Base-by-base conservation (phyloP, 2,113 vertebrate genomes). In the Mohoua ochrocephala region DNA sequence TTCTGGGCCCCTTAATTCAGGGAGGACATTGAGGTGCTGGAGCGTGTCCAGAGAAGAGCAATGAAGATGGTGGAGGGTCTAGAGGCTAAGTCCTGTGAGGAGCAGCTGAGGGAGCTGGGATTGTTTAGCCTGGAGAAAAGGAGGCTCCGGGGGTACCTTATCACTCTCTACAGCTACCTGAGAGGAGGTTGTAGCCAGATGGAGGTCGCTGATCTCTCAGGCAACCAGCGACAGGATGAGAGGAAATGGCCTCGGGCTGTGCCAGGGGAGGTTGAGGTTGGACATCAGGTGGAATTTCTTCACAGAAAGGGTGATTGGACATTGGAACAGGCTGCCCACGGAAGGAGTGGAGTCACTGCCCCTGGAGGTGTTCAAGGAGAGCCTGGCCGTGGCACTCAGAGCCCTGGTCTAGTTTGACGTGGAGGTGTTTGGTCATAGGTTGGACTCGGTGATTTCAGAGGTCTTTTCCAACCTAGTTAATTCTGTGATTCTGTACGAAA, bases 101-200 rank as follows among this genome's bases (percentile, higher is more conserved):
- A 53, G 39, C 22, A 78, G 33, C 33, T 60, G 54, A 60, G 21
- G 13, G 39, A 77, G 11, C 39, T 60, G 10, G 5, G 8, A 11
- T 60, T 52, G 22, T 87, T 69, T 18, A 52, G 45, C 27, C 45
- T 68, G 12, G 45, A 87, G 63, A 10, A 77, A 53, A 68, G 9
- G 73, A 69, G 12, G 17, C 27, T 60, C 0, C 0, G 9, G 16
- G 10, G 11, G 2, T 14, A 31, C 17, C 21, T 26, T 44, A 22
- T 22, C 44, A 68, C 23, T n/a, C 20, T 31, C 31, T 35, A 27
- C 23, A 27, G 33, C 11, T 27, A 14, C 17, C 31, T 52, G 39
- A 33, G 23, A 45, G 45, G 39, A 78, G 28, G 8, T 16, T 77
- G 39, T 60, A 33, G 47, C 11, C 26, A 37, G 31, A 26, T 22